Evolutionary conservation across 2,888 invertebrate species (phyloP), one percentile per base, ranked within the genome.

Genomic region (Caradrina kadenii): DNA sequence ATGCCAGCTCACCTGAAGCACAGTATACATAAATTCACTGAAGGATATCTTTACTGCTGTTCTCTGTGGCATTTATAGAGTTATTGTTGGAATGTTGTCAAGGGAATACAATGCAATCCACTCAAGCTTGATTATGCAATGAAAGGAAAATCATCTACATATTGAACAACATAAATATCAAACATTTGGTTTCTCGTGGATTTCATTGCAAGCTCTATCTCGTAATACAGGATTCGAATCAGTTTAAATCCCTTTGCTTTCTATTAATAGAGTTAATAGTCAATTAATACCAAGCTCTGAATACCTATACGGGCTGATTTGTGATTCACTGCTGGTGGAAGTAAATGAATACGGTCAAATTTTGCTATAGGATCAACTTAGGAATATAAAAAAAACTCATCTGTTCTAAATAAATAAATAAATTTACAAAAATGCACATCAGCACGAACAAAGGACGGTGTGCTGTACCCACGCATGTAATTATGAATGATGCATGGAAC

Each of bases 51-150:
- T 17, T 45, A 17, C 17, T 45, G 5, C 17, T 45, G 1, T 45
- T 45, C 72, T 53, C 62, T 60, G 56, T 69, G 50, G 73, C 60
- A 65, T 68, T 76, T 50, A 60, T 48, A 42, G 39, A 69, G 59
- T 73, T 81, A 74, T 74, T 76, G 69, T 76, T 72, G 64, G 72
- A 80, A 71, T 76, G 69, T 66, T 64, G 56, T 73, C 73, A 73
- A 75, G 73, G 71, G 63, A 76, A 71, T 63, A 74, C 58, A 73
- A 61, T 70, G 60, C 67, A 61, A 55, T 62, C 17, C 11, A 55
- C 66, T 56, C 56, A 19, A 62, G 42, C 7, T 59, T 60, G 54
- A 69, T 73, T 73, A 39, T 61, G 63, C 49, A 72, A 76, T 64
- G 56, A 53, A 78, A 67, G 67, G 39, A 67, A 73, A 71, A 65